phyloP scores from a whole-genome alignment of 2,888 invertebrate genomes.

The Brachypalpus laphriformis region DNA sequence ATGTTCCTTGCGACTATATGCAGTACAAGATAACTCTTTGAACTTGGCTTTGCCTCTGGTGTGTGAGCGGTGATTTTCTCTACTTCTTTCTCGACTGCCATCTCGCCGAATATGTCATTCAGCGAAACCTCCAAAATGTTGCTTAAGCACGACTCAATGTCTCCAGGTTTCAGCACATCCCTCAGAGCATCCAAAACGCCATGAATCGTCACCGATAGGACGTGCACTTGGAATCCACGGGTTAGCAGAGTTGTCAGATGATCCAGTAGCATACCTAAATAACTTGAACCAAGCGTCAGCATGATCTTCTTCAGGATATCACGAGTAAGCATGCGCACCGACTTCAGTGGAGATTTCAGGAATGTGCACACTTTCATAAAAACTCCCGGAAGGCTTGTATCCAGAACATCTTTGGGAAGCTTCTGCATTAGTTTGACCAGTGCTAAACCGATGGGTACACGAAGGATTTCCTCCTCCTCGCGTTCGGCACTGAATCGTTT shows the following conservation, averaged over 20 bases:
- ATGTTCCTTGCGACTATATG: constrained; percentile 92
- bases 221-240: constrained; percentile 96
- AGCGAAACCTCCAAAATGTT: constrained; percentile 92
- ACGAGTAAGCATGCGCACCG: constrained; percentile 92
- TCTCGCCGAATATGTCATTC: constrained; percentile 93
- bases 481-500: constrained; percentile 87
- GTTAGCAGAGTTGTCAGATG: constrained; percentile 92
- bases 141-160: constrained; percentile 91
- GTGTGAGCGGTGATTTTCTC: constrained; percentile 91
- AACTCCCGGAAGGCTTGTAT: constrained; percentile 91
- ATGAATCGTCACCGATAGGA: constrained; percentile 94
- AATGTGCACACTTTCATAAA: constrained; percentile 95
- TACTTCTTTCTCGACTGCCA: constrained; percentile 96
- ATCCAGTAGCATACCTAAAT: constrained; percentile 89
- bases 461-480: constrained; percentile 95
- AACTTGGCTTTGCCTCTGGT: constrained; percentile 91
- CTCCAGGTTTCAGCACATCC: constrained; percentile 87
- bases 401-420: constrained; percentile 90
- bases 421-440: constrained; percentile 95
- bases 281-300: constrained; percentile 91
- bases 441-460: constrained; percentile 96
- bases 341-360: constrained; percentile 93
- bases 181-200: constrained; percentile 90
- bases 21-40: constrained; percentile 93
- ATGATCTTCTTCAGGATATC: constrained; percentile 97